Evolutionary conservation across 2,113 vertebrate genomes (phyloP), one percentile per base, ranked within the genome.

Genomic region (Urocynchramus pylzowi): DNA sequence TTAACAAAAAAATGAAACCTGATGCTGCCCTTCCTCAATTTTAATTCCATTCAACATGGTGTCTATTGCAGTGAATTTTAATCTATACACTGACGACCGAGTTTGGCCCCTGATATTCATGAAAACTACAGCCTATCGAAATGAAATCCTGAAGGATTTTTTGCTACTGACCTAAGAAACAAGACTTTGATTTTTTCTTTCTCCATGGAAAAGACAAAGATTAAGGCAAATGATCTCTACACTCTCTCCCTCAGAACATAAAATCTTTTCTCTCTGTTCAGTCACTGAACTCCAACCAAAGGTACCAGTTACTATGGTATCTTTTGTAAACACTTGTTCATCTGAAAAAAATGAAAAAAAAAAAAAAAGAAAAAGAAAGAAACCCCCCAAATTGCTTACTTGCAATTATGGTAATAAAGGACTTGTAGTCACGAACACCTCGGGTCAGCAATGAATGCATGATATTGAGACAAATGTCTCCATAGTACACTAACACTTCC

Each of bases 281-380:
- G 37, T 26, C 56, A 84, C 41, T 68, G 53, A 94, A 92, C 73
- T 90, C 56, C 61, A 78, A 21, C 2, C 64, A 49, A 96, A 86
- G 37, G 60, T 81, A 89, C 42, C 60, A 78, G 83, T 95, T 93
- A 92, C 88, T 90, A 69, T 75, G 69, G 93, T 90, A 64, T 75
- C 83, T 93, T 95, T 96, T 95, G 76, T 84, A 96, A 95, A 95
- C 76, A 84, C 60, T 95, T 84, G 50, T 77, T 95, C 42, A 56
- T 86, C 49, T 67, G 33, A 59, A 42, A 64, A 59, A 67, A 83
- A 18, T 24, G 1, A 6, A 13, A 44, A 11, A 3, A 7, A 31
- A 12, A 11, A 3, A 10, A 10, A 22, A 6, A n/a, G n/a, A 4
- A 4, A 18, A 6, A 23, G 4, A 16, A 6, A 42, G 2, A 71